Evolutionary conservation across 2,888 invertebrate species (phyloP).

Genomic region (Drosophila barbarae): DNA sequence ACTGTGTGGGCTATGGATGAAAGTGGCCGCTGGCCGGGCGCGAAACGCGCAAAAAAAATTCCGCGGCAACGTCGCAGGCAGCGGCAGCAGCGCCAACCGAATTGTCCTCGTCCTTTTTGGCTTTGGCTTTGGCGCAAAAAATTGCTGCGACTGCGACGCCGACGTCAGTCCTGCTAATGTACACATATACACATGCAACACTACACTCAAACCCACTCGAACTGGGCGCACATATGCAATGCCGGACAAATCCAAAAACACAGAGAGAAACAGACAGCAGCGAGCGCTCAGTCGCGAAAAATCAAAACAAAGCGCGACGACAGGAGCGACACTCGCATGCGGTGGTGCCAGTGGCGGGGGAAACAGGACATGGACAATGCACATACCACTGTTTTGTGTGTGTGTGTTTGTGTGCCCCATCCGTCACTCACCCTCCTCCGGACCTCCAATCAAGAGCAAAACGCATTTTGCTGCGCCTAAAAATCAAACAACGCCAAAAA

Average conservation of each 20-base stretch:
- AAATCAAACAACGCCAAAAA: conserved; percentile 69
- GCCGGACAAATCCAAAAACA: conserved; percentile 61
- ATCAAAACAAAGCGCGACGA: conserved; percentile 74
- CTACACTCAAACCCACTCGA: conserved; percentile 36
- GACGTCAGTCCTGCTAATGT: conserved; percentile 67
- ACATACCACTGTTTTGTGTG: conserved; percentile 35
- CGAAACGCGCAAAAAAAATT: conserved; percentile 49
- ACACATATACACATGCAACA: conserved; percentile 48
- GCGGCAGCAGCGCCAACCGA: conserved; percentile 52
- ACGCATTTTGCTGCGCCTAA: conserved; percentile 75
- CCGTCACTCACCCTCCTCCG: conserved; percentile 13
- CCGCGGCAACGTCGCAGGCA: conserved; percentile 41
- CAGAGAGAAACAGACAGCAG: conserved; percentile 49
- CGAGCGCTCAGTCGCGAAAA: conserved; percentile 69
- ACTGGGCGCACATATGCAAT: conserved; percentile 54
- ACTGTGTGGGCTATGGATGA: conserved; percentile 45
- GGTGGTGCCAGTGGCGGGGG: conserved; percentile 1
- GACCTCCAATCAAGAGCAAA: conserved; percentile 61
- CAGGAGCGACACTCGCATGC: conserved; percentile 35
- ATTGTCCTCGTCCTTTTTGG: conserved; percentile 69
- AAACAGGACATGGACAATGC: conserved; percentile 44
- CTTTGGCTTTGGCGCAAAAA: conserved; percentile 68
- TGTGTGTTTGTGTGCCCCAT: not conserved
- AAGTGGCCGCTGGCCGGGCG: conserved; percentile 67
- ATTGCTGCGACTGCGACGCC: conserved; percentile 51